Percentiles rank a stretch among this genome's conserved stretches.
Conservation (phyloP, 2,113 vertebrate species). For the Artemisiospiza belli region DNA sequence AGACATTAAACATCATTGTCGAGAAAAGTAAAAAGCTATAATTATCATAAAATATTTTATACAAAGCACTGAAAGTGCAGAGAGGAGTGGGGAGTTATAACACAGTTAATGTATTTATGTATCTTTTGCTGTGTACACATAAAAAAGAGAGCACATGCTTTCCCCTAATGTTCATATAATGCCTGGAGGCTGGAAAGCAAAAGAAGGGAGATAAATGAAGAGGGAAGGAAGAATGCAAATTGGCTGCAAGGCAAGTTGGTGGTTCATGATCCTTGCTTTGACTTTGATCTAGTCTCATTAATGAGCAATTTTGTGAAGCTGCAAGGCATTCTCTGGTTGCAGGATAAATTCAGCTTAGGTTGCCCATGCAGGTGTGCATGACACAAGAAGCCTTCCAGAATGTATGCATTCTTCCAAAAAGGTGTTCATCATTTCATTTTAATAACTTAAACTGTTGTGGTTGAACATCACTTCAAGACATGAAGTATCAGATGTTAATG, state of each 20-base stretch:
- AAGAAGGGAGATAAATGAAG: slow-evolving; percentile 14
- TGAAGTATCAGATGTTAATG: background rate
- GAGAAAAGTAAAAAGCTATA: background rate
- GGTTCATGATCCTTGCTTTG: slow-evolving; percentile 41
- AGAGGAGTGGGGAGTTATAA: background rate
- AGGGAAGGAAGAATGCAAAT: slow-evolving; percentile 41
- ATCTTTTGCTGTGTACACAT: background rate
- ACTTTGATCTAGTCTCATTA: slow-evolving; percentile 47
- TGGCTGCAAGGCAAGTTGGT: slow-evolving; percentile 34
- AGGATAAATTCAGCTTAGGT: slow-evolving; percentile 8
- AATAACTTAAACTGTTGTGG: background rate
- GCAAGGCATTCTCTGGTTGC: background rate
- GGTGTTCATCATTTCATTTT: background rate
- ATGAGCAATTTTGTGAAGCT: slow-evolving; percentile 10
- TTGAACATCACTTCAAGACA: background rate
- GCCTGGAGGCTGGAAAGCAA: slow-evolving; percentile 23
- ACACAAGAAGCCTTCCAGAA: background rate
- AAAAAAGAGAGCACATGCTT: background rate
- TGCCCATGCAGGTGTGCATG: slow-evolving; percentile 26
- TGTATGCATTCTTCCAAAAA: background rate
- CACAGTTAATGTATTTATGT: background rate
- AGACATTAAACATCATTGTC: background rate
- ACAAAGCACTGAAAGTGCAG: background rate
- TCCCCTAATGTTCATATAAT: background rate
- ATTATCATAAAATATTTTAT: background rate